Base-by-base conservation (phyloP, 1,140 invertebrate species). In the Paraescarpia echinospica region DNA sequence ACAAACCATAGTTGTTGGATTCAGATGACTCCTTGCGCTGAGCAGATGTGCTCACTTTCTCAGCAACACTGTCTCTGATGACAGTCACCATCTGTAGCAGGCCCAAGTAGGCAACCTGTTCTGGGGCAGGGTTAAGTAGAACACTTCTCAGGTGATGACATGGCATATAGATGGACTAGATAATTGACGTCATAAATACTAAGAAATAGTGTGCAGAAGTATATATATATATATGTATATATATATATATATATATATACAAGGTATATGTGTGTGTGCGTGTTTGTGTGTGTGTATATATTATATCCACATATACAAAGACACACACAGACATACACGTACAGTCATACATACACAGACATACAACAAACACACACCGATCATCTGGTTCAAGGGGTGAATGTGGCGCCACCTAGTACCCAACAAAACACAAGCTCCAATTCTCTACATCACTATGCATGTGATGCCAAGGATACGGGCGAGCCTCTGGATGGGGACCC, bases 401-500 rank as follows among this genome's bases (percentile, higher is more conserved):
- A 6, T 77, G 59, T 77, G 59, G 59, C 4, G 59, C 59, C 59
- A 77, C 59, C 9, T 77, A 22, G 59, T 77, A 27, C 0, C 14
- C 2, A 77, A 31, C 59, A 77, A 77, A 27, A 18, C 0, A 27
- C 27, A 27, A 77, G 0, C 8, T 77, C 59, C 27, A 77, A 18
- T 27, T 22, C 59, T 31, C 59, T 77, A 6, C 27, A 31, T 77
- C 59, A 77, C 18, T 27, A n/a, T 2, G 59, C 22, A 6, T 77
- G 59, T 33, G n/a, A 33, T 34, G 89, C 2, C 93, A 95, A 96
- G 95, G 95, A 95, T 96, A 96, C 95, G 95, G 89, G 95, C 94
- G 33, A 95, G 93, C 59, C 95, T 94, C 93, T 94, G 94, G 22
- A 96, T 94, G 77, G 95, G 94, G 9, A 96, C 95, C 89, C 93